phyloP scores from a whole-genome alignment of 2,888 invertebrate genomes.

The Sturmia bella region DNA sequence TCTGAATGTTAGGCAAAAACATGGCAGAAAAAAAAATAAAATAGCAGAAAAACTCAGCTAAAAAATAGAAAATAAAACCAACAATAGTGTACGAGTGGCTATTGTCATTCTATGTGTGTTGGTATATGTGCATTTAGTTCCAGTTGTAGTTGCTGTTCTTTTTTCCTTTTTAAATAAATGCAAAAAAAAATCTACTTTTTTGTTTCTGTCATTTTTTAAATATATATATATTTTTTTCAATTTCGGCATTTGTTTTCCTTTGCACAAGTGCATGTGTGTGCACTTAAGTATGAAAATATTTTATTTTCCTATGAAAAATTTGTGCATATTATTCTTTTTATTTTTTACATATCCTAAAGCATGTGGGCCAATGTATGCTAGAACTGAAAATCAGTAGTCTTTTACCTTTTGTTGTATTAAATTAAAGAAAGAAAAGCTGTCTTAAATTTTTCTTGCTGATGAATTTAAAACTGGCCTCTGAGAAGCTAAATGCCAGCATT shows the following conservation, averaged over 20 bases:
- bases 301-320: constrained; percentile 33
- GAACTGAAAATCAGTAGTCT: background rate
- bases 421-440: background rate
- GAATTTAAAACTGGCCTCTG: background rate
- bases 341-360: background rate
- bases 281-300: constrained; percentile 66
- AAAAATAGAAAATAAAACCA: constrained; percentile 29
- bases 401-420: constrained; percentile 18
- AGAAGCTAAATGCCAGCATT: no score
- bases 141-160: constrained; percentile 33
- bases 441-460: background rate
- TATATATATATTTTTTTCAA: background rate
- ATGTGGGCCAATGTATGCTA: background rate
- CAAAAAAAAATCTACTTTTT: constrained; percentile 54
- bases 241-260: constrained; percentile 5
- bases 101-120: constrained; percentile 18
- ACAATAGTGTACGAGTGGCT: constrained; percentile 31
- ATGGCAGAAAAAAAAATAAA: constrained; percentile 23
- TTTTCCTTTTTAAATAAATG: constrained; percentile 38
- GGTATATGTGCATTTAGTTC: no score
- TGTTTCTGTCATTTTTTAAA: constrained; percentile 5
- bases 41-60: background rate
- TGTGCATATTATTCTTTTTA: background rate
- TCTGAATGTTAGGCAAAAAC: constrained; percentile 46
- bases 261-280: constrained; percentile 49